Conservation (phyloP, 2,888 invertebrate genomes). For the Acronicta psi region DNA sequence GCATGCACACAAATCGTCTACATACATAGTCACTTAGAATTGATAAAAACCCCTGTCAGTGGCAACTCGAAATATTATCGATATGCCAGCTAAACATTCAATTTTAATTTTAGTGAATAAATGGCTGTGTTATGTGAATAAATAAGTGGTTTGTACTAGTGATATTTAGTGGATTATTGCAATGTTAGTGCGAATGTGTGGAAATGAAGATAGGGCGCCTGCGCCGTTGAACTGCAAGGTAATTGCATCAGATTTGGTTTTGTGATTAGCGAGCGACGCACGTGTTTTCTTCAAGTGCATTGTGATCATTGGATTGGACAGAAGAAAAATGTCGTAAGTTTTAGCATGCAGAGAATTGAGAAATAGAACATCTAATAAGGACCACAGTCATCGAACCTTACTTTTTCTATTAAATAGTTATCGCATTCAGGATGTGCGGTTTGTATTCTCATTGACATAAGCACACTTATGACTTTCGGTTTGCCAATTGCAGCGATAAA, state of each 20-base stretch:
- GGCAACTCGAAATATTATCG: slow-evolving; percentile 35
- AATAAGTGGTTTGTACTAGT: slow-evolving; percentile 64
- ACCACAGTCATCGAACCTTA: no score
- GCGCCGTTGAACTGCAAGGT: slow-evolving; percentile 74
- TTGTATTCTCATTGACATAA: no score
- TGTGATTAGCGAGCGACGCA: slow-evolving; percentile 2
- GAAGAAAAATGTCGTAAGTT: not conserved
- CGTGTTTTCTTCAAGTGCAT: slow-evolving; percentile 1
- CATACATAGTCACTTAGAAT: slow-evolving; percentile 7
- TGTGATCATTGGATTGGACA: slow-evolving; percentile 3
- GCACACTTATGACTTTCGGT: no score
- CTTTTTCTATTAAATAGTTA: not conserved
- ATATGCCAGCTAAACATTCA: slow-evolving; percentile 51
- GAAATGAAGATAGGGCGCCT: slow-evolving; percentile 70
- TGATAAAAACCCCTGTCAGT: slow-evolving; percentile 23
- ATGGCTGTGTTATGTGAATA: slow-evolving; percentile 41
- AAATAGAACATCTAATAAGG: not conserved
- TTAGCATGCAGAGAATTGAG: not conserved
- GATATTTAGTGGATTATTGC: slow-evolving; percentile 57
- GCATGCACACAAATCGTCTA: not conserved
- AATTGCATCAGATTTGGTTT: slow-evolving; percentile 20
- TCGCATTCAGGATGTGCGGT: no score
- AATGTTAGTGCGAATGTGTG: slow-evolving; percentile 75
- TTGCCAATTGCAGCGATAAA: no score
- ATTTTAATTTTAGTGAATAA: slow-evolving; percentile 30